Evolutionary conservation across 2,113 vertebrate genomes (phyloP), one percentile per base, ranked within the genome.

Genomic region (Excalfactoria chinensis): DNA sequence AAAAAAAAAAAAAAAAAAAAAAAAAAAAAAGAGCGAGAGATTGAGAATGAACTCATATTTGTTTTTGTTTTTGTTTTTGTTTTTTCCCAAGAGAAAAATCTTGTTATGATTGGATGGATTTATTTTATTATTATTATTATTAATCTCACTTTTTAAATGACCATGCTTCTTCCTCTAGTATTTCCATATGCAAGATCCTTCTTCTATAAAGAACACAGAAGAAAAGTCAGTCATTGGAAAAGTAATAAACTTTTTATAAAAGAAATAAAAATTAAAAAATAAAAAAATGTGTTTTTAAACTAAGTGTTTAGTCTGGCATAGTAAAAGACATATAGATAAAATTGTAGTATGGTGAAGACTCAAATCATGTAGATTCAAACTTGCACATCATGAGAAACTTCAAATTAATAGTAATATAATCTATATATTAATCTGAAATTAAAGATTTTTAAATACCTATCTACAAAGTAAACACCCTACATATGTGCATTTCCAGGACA

Each of bases 221-320:
- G 59, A 60, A 16, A 69, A 62, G 13, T 22, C 70, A 23, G 3
- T 12, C 86, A 2, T 2, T 21, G 34, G 3, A 40, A 59, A 83
- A 56, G 20, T 21, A 58, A 40, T 0, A 0, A 0, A 35, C 1
- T 70, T 3, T 20, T 56, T 21, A 21, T 46, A 46, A 20, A 46
- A 41, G 11, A 41, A 41, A 41, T 43, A 43, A 43, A 43, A 15
- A 43, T n/a, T n/a, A 43, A 43, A 4, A 44, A 44, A 44, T 6
- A 49, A 9, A 30, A 56, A 55, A n/a, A n/a, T n/a, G n/a, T n/a
- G n/a, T n/a, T n/a, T n/a, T n/a, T n/a, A n/a, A n/a, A n/a, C n/a
- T n/a, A n/a, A n/a, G n/a, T n/a, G 5, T 21, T 35, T 41, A 62
- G 0, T 21, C 41, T 44, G 58, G 0, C 3, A 43, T 72, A 84